Evolutionary conservation across 2,888 invertebrate genomes (phyloP).

Genomic region (Brachynemurus nebulosus): DNA sequence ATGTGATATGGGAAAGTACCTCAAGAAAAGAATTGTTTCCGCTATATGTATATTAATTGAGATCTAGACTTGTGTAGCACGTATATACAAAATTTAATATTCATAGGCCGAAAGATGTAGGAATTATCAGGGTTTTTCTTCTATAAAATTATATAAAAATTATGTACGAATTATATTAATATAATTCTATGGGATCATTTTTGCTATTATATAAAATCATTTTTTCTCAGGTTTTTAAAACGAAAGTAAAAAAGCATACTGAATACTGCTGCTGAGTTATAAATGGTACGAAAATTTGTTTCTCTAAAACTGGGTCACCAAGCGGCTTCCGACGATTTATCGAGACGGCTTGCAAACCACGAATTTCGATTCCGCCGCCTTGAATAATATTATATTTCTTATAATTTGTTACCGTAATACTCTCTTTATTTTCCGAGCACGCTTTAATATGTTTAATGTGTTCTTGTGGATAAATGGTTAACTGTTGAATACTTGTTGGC

Average conservation of each 20-base stretch:
- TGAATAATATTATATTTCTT: conserved; percentile 32
- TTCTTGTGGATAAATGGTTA: conserved; percentile 35
- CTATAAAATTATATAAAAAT: no score
- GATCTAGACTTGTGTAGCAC: no score
- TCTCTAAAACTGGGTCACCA: conserved; percentile 63
- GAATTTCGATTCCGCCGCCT: conserved; percentile 63
- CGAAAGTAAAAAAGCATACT: neutral
- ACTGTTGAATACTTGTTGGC: conserved; percentile 44
- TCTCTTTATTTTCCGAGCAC: conserved; percentile 4
- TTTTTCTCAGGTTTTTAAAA: no score
- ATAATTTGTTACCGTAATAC: conserved; percentile 22
- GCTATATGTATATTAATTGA: no score
- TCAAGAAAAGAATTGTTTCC: no score
- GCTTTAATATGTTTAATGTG: conserved; percentile 20
- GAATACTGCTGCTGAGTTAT: conserved; percentile 7
- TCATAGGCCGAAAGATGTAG: no score
- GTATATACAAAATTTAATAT: no score
- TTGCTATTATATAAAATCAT: no score
- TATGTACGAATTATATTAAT: no score
- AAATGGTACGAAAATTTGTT: conserved; percentile 58
- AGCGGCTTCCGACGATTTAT: conserved; percentile 54
- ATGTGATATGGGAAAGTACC: no score
- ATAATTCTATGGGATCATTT: no score
- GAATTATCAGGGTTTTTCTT: no score
- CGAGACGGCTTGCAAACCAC: conserved; percentile 61